These are phyloP conservation scores for Channa argus DNA, from an alignment of 2,113 vertebrate species.

Conservation along the genomic window DNA sequence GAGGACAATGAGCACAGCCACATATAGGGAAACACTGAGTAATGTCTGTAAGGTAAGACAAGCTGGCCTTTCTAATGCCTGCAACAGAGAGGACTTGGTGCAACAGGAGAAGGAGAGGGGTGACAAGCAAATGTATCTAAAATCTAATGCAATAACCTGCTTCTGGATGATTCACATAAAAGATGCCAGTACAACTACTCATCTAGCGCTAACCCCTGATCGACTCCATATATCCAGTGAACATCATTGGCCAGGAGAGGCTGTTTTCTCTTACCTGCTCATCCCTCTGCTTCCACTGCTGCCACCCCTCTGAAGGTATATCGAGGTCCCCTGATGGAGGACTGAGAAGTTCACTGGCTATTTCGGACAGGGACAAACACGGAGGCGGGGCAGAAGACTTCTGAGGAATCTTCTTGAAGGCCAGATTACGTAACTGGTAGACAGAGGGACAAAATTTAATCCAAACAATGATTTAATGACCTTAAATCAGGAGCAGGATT, in stretches of 20 bases:
- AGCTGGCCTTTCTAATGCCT: background rate
- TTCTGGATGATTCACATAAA: background rate
- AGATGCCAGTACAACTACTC: background rate
- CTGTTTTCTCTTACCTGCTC: slow-evolving; percentile 85
- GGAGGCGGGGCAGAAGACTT: slow-evolving; percentile 83
- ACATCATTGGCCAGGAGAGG: background rate
- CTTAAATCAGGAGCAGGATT: too few species aligned
- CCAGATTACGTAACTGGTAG: slow-evolving; percentile 90
- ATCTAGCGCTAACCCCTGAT: background rate
- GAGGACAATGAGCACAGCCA: slow-evolving; percentile 29
- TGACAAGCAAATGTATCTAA: background rate
- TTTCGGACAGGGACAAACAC: slow-evolving; percentile 71
- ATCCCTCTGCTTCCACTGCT: slow-evolving; percentile 93
- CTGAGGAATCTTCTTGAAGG: slow-evolving; percentile 95
- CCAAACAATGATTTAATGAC: background rate
- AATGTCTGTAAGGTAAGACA: background rate
- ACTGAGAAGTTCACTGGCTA: slow-evolving; percentile 85
- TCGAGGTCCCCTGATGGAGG: slow-evolving; percentile 70
- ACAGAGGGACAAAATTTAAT: slow-evolving; percentile 16
- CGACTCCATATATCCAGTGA: background rate
- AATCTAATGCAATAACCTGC: slow-evolving; percentile 2
- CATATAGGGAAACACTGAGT: background rate
- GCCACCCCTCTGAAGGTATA: slow-evolving; percentile 87
- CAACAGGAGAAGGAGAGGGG: background rate
- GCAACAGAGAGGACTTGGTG: background rate